A percentile compares a stretch with the other conserved stretches of the same genome.
These are phyloP conservation scores for Cisticola juncidis DNA, from an alignment of 2,113 vertebrate genomes.

Conservation along the genomic window DNA sequence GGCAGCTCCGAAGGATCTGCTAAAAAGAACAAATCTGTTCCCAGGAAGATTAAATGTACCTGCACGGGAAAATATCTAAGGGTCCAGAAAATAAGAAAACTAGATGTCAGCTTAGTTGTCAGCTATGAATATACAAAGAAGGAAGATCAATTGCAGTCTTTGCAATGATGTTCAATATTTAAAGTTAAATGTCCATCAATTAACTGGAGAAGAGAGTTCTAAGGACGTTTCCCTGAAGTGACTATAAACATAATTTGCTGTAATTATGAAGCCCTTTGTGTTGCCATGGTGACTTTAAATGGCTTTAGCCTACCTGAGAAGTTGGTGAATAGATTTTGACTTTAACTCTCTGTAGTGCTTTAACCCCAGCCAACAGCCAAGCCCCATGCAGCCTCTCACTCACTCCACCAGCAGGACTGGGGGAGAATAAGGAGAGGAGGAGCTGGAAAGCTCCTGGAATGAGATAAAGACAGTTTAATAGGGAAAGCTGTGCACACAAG, in stretches of 20 bases:
- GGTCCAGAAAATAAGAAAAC: not conserved
- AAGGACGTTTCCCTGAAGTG: not conserved
- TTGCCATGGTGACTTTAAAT: not conserved
- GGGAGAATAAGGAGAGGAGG: not conserved
- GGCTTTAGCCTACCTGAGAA: not conserved
- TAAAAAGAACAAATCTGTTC: not conserved
- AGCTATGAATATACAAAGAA: not conserved
- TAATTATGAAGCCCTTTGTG: not conserved
- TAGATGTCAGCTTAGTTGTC: not conserved
- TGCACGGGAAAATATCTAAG: not conserved
- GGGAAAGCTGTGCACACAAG: not conserved
- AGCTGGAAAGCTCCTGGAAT: not conserved
- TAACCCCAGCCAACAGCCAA: not conserved
- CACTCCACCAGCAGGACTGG: not conserved
- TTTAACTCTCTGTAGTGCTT: not conserved
- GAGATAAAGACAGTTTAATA: not conserved
- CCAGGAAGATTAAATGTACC: not conserved
- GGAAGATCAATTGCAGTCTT: not conserved
- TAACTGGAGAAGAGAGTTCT: not conserved
- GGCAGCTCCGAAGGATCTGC: not conserved
- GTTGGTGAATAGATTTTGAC: not conserved
- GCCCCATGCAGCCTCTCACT: not conserved
- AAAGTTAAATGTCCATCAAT: not conserved
- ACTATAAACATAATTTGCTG: constrained; percentile 13
- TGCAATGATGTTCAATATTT: not conserved